Evolutionary conservation across 1,140 invertebrate genomes (phyloP).

Genomic region (Bombus difficillimus): DNA sequence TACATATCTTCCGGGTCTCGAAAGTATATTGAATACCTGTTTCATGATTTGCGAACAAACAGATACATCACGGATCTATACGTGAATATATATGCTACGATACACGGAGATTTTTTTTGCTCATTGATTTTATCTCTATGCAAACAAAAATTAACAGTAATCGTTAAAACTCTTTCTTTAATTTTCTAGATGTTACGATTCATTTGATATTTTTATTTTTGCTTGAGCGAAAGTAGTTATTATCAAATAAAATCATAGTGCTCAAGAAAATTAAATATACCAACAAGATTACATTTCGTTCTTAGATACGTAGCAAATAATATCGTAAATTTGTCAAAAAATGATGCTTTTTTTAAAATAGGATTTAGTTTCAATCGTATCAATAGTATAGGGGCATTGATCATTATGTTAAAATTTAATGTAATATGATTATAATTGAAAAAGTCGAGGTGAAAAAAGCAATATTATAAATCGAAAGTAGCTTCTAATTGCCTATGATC

Average conservation of each 20-base stretch:
- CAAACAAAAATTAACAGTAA: not conserved
- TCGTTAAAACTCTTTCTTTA: not conserved
- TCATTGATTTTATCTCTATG: not conserved
- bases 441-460: not conserved
- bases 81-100: no score
- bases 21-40: no score
- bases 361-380: not conserved
- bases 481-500: not conserved
- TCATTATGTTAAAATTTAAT: not conserved
- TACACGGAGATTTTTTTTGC: no score
- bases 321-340: not conserved
- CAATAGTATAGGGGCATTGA: not conserved
- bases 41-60: no score
- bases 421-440: not conserved
- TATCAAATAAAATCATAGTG: not conserved
- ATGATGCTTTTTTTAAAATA: not conserved
- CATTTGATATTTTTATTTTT: not conserved
- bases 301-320: not conserved
- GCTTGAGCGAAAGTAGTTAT: not conserved
- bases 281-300: not conserved
- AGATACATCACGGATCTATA: no score
- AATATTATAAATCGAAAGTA: not conserved
- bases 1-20: no score
- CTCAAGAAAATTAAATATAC: not conserved
- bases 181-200: not conserved